Percentiles rank a stretch among this genome's conserved stretches.
These are phyloP conservation scores for Pogonocichla stellata DNA, from an alignment of 2,113 vertebrate species.

Conservation along the genomic window DNA sequence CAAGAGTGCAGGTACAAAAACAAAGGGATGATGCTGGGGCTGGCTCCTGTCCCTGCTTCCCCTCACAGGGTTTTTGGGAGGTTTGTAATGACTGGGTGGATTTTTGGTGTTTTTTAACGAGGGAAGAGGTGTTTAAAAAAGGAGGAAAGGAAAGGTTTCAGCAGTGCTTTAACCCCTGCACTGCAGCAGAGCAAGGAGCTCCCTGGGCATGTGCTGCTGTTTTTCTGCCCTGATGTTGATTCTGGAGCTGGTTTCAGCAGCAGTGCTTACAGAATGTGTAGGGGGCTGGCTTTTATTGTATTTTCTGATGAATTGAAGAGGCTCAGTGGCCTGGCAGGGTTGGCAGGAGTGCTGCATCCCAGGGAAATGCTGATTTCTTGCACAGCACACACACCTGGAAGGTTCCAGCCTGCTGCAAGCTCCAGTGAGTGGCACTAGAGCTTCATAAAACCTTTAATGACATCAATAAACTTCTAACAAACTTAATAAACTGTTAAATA, in stretches of 20 bases:
- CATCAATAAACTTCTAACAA: background rate
- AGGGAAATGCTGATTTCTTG: background rate
- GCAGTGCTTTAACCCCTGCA: background rate
- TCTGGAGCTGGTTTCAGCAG: background rate
- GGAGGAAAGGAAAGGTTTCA: background rate
- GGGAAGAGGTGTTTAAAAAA: background rate
- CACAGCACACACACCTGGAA: background rate
- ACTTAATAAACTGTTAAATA: accelerated
- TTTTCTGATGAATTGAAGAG: background rate
- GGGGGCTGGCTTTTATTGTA: background rate
- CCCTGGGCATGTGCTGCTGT: background rate
- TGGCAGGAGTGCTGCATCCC: background rate
- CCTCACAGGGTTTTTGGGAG: background rate
- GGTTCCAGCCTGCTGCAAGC: background rate
- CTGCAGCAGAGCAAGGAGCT: background rate
- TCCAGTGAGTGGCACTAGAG: background rate
- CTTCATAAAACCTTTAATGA: background rate
- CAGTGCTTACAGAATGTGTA: accelerated
- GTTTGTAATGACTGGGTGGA: background rate
- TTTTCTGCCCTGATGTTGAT: background rate
- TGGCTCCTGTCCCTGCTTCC: background rate
- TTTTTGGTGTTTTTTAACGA: background rate
- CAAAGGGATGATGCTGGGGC: background rate
- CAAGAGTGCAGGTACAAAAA: constrained; percentile 88
- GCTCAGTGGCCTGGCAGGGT: background rate